Base-by-base conservation (phyloP, 2,888 invertebrate species). In the Cryptus armator region DNA sequence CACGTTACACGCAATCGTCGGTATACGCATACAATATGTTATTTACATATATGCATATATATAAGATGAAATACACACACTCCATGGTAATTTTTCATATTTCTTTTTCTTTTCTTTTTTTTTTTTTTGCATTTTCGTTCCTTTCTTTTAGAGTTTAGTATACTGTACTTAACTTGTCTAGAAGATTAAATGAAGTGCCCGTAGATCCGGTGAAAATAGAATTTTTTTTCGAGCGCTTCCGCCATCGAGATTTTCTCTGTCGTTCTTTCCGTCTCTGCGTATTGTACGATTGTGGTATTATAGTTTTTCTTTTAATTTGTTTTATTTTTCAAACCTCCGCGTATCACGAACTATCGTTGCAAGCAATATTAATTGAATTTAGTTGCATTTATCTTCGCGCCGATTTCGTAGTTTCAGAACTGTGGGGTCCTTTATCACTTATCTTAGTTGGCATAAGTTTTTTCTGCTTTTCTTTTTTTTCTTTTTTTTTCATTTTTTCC, bases 161-260 rank as follows among this genome's bases (percentile, higher is more conserved):
- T 72, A 71, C 29, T 71, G 75, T 66, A 74, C 78, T 56, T 4
- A 56, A 75, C 29, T 81, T 37, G 48, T 77, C 62, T 70, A 77
- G 62, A 77, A 71, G 79, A 76, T 66, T 46, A 80, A 81, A 81
- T 67, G 81, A 84, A 74, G 70, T 76, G 82, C 67, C 78, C 84
- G 78, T 80, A 75, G 82, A 87, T 75, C 70, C 84, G 84, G 81
- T 83, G 81, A 83, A 86, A 85, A 86, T 85, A 85, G 71, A 83
- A 72, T 74, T 78, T 86, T 67, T 62, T 75, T 72, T 59, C 59
- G 56, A 74, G 67, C 74, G 83, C 67, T 72, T 76, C 43, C 9
- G 46, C 66, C 37, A 32, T 56, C 46, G 56, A 67, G 51, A 44
- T 72, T 53, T 62, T 53, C 24, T 74, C 10, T 48, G 48, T 53